phyloP scores from a whole-genome alignment of 1,140 invertebrate species.

The Drosophila bipectinata region DNA sequence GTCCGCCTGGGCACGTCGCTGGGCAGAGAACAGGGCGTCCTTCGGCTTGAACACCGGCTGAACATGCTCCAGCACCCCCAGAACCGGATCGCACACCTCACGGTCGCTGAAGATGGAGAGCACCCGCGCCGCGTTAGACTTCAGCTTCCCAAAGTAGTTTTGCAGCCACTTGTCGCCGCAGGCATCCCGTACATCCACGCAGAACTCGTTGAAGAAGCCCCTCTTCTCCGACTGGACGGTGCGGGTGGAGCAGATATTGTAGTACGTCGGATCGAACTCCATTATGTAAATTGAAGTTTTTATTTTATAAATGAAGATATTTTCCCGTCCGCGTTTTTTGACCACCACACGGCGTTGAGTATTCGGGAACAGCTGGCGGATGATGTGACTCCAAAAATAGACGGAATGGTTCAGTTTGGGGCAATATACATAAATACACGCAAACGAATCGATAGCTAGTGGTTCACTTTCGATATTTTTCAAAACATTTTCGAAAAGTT shows the following conservation, averaged over 20 bases:
- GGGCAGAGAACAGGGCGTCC: conserved; percentile 83
- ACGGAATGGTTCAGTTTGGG: conserved; percentile 53
- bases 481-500: not conserved
- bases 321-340: conserved; percentile 45
- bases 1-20: conserved; percentile 84
- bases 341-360: conserved; percentile 34
- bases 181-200: conserved; percentile 82
- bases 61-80: conserved; percentile 84
- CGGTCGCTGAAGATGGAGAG: conserved; percentile 85
- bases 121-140: conserved; percentile 85
- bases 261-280: conserved; percentile 78
- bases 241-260: conserved; percentile 85
- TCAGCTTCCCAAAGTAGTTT: conserved; percentile 85
- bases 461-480: conserved; percentile 30
- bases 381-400: conserved; percentile 69
- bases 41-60: conserved; percentile 84
- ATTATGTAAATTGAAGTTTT: conserved; percentile 64
- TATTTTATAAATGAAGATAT: conserved; percentile 28
- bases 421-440: conserved; percentile 74
- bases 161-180: conserved; percentile 85
- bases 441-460: conserved; percentile 34
- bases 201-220: conserved; percentile 87
- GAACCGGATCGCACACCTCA: conserved; percentile 84
- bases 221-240: conserved; percentile 86
- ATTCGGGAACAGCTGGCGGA: conserved; percentile 68